Percentiles rank a stretch among this genome's conserved stretches.
phyloP scores from a whole-genome alignment of 2,113 vertebrate genomes.

The Sinosuthora webbiana region DNA sequence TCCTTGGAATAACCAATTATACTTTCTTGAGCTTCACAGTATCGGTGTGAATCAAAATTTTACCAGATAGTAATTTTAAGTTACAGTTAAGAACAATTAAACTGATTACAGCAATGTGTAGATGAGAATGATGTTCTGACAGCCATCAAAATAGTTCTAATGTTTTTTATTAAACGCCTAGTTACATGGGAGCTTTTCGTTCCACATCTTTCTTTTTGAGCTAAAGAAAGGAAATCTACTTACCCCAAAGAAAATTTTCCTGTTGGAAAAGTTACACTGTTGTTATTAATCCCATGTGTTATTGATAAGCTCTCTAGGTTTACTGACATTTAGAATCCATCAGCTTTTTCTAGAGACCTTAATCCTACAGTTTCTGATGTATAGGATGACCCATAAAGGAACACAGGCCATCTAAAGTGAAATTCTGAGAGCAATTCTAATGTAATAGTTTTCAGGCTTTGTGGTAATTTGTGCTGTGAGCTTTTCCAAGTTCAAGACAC shows the following conservation, averaged over 20 bases:
- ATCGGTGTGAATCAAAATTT: background rate
- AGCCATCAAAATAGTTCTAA: background rate
- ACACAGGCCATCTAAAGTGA: background rate
- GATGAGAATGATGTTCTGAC: background rate
- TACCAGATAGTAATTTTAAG: background rate
- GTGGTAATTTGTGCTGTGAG: background rate
- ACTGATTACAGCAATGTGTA: background rate
- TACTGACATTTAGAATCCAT: background rate
- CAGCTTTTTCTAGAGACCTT: background rate
- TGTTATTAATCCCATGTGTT: background rate
- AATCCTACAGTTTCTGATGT: background rate
- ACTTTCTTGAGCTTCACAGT: background rate
- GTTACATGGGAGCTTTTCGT: background rate
- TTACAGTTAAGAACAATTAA: background rate
- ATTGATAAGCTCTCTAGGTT: background rate
- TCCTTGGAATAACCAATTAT: background rate
- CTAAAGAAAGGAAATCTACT: background rate
- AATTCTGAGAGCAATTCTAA: background rate
- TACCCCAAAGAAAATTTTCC: background rate
- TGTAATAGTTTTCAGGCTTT: background rate
- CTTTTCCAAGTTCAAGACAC: background rate
- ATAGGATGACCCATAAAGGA: background rate
- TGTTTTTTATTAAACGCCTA: background rate
- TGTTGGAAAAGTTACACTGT: background rate
- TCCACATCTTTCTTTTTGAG: background rate